Base-by-base conservation (phyloP, 2,113 vertebrate genomes). In the Nothoprocta perdicaria region DNA sequence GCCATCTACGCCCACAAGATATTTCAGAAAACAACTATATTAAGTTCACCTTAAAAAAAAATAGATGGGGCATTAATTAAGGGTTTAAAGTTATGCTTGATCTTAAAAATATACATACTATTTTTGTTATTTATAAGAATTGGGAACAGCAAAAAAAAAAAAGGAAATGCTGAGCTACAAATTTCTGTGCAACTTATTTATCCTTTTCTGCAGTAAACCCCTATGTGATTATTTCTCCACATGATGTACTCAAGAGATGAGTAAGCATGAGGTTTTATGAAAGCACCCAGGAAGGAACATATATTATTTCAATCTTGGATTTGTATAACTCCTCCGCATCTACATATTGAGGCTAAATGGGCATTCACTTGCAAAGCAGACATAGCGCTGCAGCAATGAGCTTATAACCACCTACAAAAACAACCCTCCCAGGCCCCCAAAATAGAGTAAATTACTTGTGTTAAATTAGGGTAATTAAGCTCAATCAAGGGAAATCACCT, bases 141-240 rank as follows among this genome's bases (percentile, higher is more conserved):
- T 35, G n/a, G 17, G 12, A 68, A 31, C 31, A 41, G 4, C 2
- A 65, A 40, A 29, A 33, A 22, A 46, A 5, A 29, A 35, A 22
- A 40, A 5, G 63, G 2, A 15, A 57, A 57, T 58, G 72, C 73
- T 86, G 41, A 88, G 75, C 52, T 87, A 2, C 38, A 68, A 16
- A 9, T 29, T 58, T 38, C 72, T 67, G n/a, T 1, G 1, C 38
- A 77, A 62, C 38, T 80, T 82, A 76, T 67, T 91, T 55, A 60
- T 66, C 33, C 43, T 83, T 79, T 52, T 87, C n/a, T 85, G 55
- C 68, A 89, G 61, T 57, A 78, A 71, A 83, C 50, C 45, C 62
- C 80, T 66, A 27, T 10, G 58, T 8, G 7, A 75, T 40, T 48
- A 61, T 21, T 86, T 41, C 21, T 41, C 48, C 24, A 50, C 9